Conservation (phyloP, 2,113 vertebrate genomes). For the Solea solea region DNA sequence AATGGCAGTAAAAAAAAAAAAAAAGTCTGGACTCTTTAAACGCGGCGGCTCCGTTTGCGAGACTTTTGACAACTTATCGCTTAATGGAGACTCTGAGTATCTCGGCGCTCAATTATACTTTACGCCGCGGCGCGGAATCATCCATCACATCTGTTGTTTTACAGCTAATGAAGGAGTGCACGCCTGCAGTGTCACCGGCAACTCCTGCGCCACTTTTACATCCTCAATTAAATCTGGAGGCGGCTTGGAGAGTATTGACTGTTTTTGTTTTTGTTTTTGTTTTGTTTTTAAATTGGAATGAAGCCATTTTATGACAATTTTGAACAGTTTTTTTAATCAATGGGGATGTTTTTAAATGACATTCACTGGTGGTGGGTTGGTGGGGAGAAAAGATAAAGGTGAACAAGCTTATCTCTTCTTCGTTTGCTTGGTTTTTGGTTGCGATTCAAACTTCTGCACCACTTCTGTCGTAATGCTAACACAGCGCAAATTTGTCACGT, state of each 20-base stretch:
- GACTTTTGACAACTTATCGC: conserved; percentile 49
- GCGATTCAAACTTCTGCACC: too few species aligned
- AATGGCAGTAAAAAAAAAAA: conserved; percentile 38
- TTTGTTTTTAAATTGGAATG: neutral
- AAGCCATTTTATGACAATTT: too few species aligned
- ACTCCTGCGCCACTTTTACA: conserved; percentile 14
- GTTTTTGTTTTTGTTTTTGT: neutral
- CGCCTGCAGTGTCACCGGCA: conserved; percentile 29
- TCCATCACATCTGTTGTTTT: conserved; percentile 67
- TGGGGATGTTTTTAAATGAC: too few species aligned
- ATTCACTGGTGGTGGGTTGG: too few species aligned
- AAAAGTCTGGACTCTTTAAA: conserved; percentile 48
- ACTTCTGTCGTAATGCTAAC: too few species aligned
- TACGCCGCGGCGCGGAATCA: conserved; percentile 50
- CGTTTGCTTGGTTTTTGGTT: too few species aligned
- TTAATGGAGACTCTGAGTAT: conserved; percentile 59
- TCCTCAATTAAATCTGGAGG: conserved; percentile 32
- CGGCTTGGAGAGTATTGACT: conserved; percentile 12
- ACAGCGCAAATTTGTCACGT: too few species aligned
- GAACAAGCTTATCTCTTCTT: too few species aligned
- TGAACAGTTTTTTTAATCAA: too few species aligned
- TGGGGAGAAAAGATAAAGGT: too few species aligned
- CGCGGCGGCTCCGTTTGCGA: conserved; percentile 25
- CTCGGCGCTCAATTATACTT: conserved; percentile 59
- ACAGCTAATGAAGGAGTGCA: conserved; percentile 55